Conservation (phyloP, 2,888 invertebrate species). For the Heteromurus nitidus region DNA sequence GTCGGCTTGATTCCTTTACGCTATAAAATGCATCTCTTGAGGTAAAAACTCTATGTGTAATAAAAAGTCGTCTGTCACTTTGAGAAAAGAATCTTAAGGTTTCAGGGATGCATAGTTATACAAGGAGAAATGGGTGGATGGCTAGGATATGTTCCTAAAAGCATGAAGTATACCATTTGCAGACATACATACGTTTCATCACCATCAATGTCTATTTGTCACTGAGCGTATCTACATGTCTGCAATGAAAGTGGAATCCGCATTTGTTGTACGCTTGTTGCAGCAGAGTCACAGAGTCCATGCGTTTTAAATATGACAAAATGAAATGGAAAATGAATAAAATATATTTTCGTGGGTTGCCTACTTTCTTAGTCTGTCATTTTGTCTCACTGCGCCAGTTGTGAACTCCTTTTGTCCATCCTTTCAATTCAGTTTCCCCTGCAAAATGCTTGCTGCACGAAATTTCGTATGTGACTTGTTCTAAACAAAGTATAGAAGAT, state of each 20-base stretch:
- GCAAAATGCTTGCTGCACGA: slow-evolving; percentile 37
- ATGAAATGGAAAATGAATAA: slow-evolving; percentile 48
- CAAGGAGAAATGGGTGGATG: neutral
- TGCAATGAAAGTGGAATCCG: too few relatives aligned
- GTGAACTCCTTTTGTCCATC: slow-evolving; percentile 20
- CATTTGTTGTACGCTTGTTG: too few relatives aligned
- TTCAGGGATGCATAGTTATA: slow-evolving; percentile 40
- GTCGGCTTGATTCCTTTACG: slow-evolving; percentile 22
- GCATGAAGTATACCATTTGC: neutral
- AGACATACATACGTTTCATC: slow-evolving; percentile 29
- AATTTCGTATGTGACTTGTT: slow-evolving; percentile 25
- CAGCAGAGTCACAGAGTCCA: too few relatives aligned
- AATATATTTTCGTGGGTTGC: slow-evolving; percentile 44
- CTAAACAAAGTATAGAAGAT: too few relatives aligned
- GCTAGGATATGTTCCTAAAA: too few relatives aligned
- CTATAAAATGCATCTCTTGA: slow-evolving; percentile 33
- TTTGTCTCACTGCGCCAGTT: slow-evolving; percentile 23
- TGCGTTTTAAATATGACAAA: slow-evolving; percentile 32
- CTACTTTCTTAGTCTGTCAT: slow-evolving; percentile 46
- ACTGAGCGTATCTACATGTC: too few relatives aligned
- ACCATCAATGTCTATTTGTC: slow-evolving; percentile 56
- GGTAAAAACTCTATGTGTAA: slow-evolving; percentile 41
- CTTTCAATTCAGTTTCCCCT: slow-evolving; percentile 1
- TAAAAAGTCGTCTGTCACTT: slow-evolving; percentile 69
- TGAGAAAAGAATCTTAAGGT: slow-evolving; percentile 33